Evolutionary conservation across 2,113 vertebrate species (phyloP).

Genomic region (Notothenia rossii): DNA sequence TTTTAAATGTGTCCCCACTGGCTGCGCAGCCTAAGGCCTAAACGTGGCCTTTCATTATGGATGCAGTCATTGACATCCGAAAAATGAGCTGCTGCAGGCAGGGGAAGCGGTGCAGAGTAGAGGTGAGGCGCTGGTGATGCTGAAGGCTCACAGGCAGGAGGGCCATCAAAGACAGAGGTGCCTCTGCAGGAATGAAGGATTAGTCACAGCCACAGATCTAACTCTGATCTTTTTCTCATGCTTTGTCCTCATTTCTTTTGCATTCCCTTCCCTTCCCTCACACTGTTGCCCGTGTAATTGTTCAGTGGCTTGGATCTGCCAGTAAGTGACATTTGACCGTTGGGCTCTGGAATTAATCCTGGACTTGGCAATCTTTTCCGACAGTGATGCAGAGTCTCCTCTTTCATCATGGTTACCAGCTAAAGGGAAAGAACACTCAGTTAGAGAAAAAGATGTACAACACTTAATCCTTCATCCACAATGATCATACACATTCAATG

Average conservation of each 20-base stretch:
- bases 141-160: constrained; percentile 53
- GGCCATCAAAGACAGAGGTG: constrained; percentile 60
- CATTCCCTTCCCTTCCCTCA: constrained; percentile 55
- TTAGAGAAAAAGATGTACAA: constrained; percentile 40
- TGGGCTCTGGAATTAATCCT: constrained; percentile 73
- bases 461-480: constrained; percentile 38
- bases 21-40: constrained; percentile 24
- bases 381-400: constrained; percentile 49
- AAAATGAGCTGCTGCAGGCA: constrained; percentile 57
- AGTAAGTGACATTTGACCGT: constrained; percentile 70
- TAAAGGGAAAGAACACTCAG: constrained; percentile 21
- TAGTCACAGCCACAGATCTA: constrained; percentile 80
- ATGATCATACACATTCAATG: constrained; percentile 35
- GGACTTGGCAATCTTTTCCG: constrained; percentile 48
- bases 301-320: constrained; percentile 67
- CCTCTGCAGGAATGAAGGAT: constrained; percentile 69
- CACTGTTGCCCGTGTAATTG: constrained; percentile 70
- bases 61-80: constrained; percentile 31
- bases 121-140: constrained; percentile 54
- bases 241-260: constrained; percentile 72
- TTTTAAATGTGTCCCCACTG: constrained; percentile 10
- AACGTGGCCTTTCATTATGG: constrained; percentile 50
- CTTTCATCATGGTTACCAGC: constrained; percentile 54
- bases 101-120: constrained; percentile 27
- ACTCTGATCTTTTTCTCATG: constrained; percentile 72